Percentiles rank a stretch among this genome's conserved stretches.
These are phyloP conservation scores for Paramormyrops kingsleyae DNA, from an alignment of 2,113 vertebrate genomes.

Conservation along the genomic window DNA sequence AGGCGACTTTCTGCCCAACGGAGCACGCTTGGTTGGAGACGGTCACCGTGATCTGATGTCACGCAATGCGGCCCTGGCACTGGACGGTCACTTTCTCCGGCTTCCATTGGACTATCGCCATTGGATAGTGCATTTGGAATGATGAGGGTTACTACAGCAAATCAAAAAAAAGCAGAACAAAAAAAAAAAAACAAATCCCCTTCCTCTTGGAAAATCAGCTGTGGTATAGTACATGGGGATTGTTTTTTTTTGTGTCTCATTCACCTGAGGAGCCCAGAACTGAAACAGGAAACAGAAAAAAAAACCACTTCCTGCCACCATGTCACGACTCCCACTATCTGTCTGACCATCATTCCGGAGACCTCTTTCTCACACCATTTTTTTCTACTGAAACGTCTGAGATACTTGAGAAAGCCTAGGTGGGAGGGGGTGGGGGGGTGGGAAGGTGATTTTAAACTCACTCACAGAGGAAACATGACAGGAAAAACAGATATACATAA, in stretches of 20 bases:
- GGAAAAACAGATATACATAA: slow-evolving; percentile 55
- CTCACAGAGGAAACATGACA: slow-evolving; percentile 29
- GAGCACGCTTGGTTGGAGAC: slow-evolving; percentile 66
- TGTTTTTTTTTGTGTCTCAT: background rate
- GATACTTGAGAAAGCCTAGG: slow-evolving; percentile 56
- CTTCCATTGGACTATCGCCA: background rate
- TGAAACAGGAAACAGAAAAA: background rate
- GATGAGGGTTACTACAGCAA: background rate
- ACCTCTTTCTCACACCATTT: background rate
- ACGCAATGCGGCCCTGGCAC: background rate
- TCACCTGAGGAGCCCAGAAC: background rate
- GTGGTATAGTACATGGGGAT: background rate
- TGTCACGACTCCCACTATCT: background rate
- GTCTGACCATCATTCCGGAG: background rate
- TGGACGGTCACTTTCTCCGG: background rate
- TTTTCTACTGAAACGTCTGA: background rate
- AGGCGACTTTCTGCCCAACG: slow-evolving; percentile 56
- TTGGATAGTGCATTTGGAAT: background rate
- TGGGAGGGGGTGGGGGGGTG: slow-evolving; percentile 18
- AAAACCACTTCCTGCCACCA: background rate
- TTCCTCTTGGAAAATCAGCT: background rate
- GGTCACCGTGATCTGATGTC: slow-evolving; percentile 62
- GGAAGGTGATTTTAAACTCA: slow-evolving; percentile 31
- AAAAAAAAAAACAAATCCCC: background rate
- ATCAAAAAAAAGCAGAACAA: background rate